Evolutionary conservation across 2,797 vertebrate genomes (phyloP), one percentile per base, ranked within the genome.

Genomic region (Poeciliopsis presidionis): DNA sequence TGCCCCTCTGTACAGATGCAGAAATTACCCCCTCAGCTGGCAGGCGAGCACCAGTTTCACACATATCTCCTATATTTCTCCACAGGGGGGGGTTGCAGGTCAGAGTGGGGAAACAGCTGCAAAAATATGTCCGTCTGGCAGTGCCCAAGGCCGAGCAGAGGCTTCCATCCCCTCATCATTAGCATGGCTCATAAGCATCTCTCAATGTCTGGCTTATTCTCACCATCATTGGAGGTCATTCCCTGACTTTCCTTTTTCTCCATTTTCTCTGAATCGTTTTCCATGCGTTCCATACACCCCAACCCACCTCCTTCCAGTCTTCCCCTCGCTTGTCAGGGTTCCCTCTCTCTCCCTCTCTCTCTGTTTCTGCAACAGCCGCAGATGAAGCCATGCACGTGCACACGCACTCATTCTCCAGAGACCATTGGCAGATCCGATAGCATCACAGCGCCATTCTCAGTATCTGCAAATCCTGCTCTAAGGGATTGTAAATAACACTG

Each of bases 1-100:
- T 92, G 88, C 72, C 81, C 88, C 81, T 80, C 51, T 75, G 85
- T 92, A 92, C 91, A 93, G 92, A 94, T 92, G 91, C 87, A 93
- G 86, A 91, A 90, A 94, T 94, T 93, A 92, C 89, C 91, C 91
- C 88, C 90, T 84, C 94, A 93, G 91, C 93, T 92, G 84, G 91
- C 65, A 86, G 82, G 88, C 81, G 70, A 86, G 78, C 88, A 84
- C 89, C 90, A 92, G 90, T 87, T 93, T 89, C 78, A 82, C 87
- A 86, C 86, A 84, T 85, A 89, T 85, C 81, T 78, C 69, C 63
- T 25, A 69, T 79, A 87, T 82, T 84, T 81, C 86, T 89, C 83
- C 74, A 71, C 74, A 65, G 79, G 86, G 25, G 51, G 25, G 79
- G 91, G 88, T 86, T 91, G 89, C 84, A 90, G 90, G 88, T 93